These are phyloP conservation scores for Eumerus sabulonum DNA, from an alignment of 2,888 invertebrate species.

Conservation along the genomic window DNA sequence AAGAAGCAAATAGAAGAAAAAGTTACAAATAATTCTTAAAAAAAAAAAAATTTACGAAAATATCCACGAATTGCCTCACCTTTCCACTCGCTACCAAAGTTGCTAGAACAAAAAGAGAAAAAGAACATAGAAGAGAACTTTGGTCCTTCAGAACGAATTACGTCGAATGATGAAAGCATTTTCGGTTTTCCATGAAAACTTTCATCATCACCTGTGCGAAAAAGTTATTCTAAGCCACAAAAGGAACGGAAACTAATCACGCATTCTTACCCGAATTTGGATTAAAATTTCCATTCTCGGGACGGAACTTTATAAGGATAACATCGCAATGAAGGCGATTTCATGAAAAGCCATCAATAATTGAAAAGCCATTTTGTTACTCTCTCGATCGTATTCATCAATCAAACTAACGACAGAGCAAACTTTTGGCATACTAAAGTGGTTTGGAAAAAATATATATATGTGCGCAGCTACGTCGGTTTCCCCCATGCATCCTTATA, in stretches of 20 bases:
- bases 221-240: conserved; percentile 12
- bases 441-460: no score
- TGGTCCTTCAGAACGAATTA: not conserved
- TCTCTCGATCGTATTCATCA: conserved; percentile 43
- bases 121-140: not conserved
- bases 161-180: conserved; percentile 2
- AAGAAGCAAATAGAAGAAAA: no score
- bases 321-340: not conserved
- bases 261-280: conserved; percentile 12
- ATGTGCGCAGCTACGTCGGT: no score
- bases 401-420: conserved; percentile 29
- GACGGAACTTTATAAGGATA: not conserved
- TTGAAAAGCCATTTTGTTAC: conserved; percentile 48
- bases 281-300: conserved; percentile 21
- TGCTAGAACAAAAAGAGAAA: no score
- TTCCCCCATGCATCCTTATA: no score
- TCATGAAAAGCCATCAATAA: conserved; percentile 29
- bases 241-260: conserved; percentile 19
- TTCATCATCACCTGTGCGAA: conserved; percentile 21
- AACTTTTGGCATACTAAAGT: not conserved
- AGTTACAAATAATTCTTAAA: no score
- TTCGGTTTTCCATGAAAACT: not conserved
- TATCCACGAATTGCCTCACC: conserved; percentile 5
- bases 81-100: not conserved
- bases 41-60: not conserved